Conservation (phyloP, 1,140 invertebrate genomes). For the Rhynchophorus ferrugineus region DNA sequence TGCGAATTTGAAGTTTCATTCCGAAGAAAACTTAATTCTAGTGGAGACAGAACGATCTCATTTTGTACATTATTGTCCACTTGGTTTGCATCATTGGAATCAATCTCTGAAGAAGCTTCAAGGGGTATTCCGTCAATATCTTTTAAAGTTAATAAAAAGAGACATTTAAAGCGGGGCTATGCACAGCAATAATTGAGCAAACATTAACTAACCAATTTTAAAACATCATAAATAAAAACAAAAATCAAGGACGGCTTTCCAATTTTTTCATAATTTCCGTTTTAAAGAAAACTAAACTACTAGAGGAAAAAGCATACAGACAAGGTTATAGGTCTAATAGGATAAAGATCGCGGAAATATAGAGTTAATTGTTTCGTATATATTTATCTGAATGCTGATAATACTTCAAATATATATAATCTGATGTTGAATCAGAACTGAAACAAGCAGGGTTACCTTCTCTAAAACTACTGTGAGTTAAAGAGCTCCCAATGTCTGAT, state of each 20-base stretch:
- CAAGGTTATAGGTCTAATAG: too few species aligned
- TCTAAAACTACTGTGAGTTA: constrained; percentile 1
- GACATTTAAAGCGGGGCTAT: too few species aligned
- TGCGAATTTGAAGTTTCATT: constrained; percentile 8
- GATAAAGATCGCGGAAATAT: too few species aligned
- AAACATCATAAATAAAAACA: too few species aligned
- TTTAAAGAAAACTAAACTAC: too few species aligned
- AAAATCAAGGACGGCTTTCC: too few species aligned
- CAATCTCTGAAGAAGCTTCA: constrained; percentile 19
- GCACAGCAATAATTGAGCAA: neutral
- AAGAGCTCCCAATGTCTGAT: constrained; percentile 1
- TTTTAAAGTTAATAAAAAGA: constrained; percentile 3
- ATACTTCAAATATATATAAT: too few species aligned
- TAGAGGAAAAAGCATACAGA: neutral
- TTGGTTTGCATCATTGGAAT: constrained; percentile 5
- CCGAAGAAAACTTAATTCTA: constrained; percentile 16
- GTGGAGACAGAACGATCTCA: constrained; percentile 19
- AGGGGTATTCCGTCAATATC: constrained; percentile 23
- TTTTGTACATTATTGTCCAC: constrained; percentile 12
- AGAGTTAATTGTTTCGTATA: too few species aligned
- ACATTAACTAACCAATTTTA: neutral
- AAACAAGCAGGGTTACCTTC: constrained; percentile 17
- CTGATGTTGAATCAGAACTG: too few species aligned
- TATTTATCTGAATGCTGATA: too few species aligned
- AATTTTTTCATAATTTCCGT: too few species aligned